Conservation (phyloP, 2,888 invertebrate genomes). For the Nomada ruficornis region DNA sequence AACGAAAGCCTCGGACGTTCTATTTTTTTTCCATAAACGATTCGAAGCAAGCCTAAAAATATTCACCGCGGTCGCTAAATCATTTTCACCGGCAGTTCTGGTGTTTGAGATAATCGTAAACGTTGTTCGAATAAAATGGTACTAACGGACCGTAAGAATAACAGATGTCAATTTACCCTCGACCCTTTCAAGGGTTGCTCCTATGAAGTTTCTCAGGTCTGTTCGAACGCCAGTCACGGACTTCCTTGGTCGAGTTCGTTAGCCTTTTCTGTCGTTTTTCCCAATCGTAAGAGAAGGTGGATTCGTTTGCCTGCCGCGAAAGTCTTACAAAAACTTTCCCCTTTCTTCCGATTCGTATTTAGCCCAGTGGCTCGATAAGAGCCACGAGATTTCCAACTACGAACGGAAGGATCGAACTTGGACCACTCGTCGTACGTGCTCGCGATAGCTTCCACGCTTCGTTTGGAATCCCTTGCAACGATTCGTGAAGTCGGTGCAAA, state of each 20-base stretch:
- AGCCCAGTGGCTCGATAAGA: conserved; percentile 10
- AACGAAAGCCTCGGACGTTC: neutral
- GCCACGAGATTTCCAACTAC: neutral
- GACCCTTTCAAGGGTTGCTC: conserved; percentile 6
- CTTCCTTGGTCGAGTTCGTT: conserved; percentile 48
- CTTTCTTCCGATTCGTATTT: conserved; percentile 9
- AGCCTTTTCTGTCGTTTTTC: conserved; percentile 46
- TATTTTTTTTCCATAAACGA: neutral
- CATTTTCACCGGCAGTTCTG: neutral
- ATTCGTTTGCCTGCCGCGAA: conserved; percentile 36
- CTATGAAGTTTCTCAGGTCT: conserved; percentile 23
- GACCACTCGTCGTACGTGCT: neutral
- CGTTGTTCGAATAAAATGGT: conserved; percentile 21
- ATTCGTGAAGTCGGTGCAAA: neutral
- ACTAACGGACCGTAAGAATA: conserved; percentile 44
- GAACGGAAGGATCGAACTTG: neutral
- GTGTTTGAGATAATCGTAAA: neutral
- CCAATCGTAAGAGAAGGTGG: conserved; percentile 15
- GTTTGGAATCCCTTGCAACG: neutral
- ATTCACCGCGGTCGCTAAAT: neutral
- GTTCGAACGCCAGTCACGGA: conserved; percentile 54
- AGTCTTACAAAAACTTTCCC: conserved; percentile 36
- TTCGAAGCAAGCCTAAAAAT: no score
- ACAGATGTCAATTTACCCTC: conserved; percentile 10
- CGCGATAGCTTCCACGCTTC: neutral